These are phyloP conservation scores for Leistus spinibarbis DNA, from an alignment of 2,888 invertebrate genomes.

Conservation along the genomic window DNA sequence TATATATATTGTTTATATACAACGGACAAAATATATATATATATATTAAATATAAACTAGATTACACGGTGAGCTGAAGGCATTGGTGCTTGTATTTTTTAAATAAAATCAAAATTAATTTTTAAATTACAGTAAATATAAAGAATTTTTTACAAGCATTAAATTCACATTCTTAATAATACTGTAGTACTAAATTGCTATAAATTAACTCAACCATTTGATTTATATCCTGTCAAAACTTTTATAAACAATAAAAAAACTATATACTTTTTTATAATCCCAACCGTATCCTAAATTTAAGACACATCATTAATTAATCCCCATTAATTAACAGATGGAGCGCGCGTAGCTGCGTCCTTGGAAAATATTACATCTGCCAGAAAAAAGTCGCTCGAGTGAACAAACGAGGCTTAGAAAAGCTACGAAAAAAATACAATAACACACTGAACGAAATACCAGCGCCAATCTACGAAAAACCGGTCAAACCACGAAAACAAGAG, in stretches of 20 bases:
- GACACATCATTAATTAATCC: slow-evolving; percentile 5
- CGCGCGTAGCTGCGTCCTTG: slow-evolving; percentile 67
- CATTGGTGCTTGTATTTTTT: no score
- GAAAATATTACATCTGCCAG: slow-evolving; percentile 74
- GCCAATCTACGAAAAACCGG: slow-evolving; percentile 45
- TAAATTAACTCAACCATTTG: not conserved
- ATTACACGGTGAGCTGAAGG: no score
- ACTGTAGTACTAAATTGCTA: not conserved
- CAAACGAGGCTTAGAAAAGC: slow-evolving; percentile 59
- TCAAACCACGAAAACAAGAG: slow-evolving; percentile 48
- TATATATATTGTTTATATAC: no score
- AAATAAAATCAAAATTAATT: not conserved
- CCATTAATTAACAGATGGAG: slow-evolving; percentile 63
- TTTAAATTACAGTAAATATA: no score
- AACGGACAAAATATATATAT: no score
- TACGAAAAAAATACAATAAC: slow-evolving; percentile 57
- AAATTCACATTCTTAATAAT: no score
- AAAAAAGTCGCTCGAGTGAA: slow-evolving; percentile 63
- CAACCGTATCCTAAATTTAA: not conserved
- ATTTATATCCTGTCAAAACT: not conserved
- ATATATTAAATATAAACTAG: no score
- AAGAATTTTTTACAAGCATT: no score
- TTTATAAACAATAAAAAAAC: not conserved
- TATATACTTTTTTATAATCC: not conserved
- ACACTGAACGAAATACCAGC: slow-evolving; percentile 63